A percentile compares a stretch with the other conserved stretches of the same genome.
These are phyloP conservation scores for Tenthredo amoena DNA, from an alignment of 2,888 invertebrate species.

Conservation along the genomic window DNA sequence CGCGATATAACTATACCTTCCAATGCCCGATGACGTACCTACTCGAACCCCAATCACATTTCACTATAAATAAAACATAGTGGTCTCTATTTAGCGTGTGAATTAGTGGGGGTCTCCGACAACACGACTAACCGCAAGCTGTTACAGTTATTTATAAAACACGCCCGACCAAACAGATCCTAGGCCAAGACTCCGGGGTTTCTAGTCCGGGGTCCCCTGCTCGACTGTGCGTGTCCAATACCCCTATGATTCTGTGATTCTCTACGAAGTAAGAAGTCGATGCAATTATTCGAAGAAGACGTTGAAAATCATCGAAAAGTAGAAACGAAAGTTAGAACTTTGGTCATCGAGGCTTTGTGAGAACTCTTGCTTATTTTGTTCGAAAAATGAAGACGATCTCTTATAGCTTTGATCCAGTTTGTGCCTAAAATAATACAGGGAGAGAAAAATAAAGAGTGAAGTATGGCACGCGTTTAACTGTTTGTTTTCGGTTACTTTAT, in stretches of 20 bases:
- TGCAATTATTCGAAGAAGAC: not conserved
- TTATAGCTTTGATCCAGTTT: not conserved
- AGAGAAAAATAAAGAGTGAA: not conserved
- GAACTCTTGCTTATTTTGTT: not conserved
- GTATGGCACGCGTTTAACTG: not conserved
- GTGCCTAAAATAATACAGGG: not conserved
- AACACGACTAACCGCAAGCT: conserved; percentile 61
- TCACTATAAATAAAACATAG: conserved; percentile 69
- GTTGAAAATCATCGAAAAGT: no score
- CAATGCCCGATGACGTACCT: conserved; percentile 11
- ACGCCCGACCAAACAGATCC: conserved; percentile 38
- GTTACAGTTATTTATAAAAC: conserved; percentile 62
- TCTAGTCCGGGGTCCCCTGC: conserved; percentile 16
- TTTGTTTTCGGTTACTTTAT: conserved; percentile 36
- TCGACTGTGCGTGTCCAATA: conserved; percentile 1
- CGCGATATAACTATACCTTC: not conserved
- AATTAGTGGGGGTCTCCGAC: conserved; percentile 72
- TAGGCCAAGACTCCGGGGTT: conserved; percentile 46
- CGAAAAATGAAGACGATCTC: no score
- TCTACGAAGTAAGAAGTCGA: not conserved
- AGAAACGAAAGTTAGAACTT: no score
- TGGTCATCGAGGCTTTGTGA: no score
- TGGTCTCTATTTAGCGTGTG: conserved; percentile 70
- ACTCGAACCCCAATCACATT: conserved; percentile 23
- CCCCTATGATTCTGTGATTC: not conserved